Base-by-base conservation (phyloP, 2,797 vertebrate genomes). In the Helostoma temminkii region DNA sequence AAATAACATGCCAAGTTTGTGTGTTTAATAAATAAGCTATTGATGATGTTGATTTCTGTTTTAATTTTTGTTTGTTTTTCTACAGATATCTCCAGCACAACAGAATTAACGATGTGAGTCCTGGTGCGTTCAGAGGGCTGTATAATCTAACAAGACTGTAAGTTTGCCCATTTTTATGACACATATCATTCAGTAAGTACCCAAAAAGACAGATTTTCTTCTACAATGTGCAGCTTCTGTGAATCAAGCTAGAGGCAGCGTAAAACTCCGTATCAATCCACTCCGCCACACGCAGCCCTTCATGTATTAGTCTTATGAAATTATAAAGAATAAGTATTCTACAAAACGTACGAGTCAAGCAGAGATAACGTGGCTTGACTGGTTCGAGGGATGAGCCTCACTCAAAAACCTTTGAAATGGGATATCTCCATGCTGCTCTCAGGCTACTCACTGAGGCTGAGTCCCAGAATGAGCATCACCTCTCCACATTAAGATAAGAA, bases 11-110 rank as follows among this genome's bases (percentile, higher is more conserved):
- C 12, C 14, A n/a, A 9, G 32, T 8, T 2, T 45, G 5, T 8
- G 1, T 39, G 45, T 16, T 60, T 3, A 48, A 30, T 28, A n/a
- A 32, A 24, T 55, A 18, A 30, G 56, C 19, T 52, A 5, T 14
- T 1, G 46, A 6, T 21, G 11, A 6, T 9, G 9, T 21, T 63
- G 15, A 39, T 24, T 42, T 0, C 2, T n/a, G n/a, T n/a, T n/a
- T n/a, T n/a, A n/a, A n/a, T n/a, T n/a, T 11, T 34, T 12, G 10
- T 43, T 48, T 50, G 8, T 57, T 8, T 45, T 24, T 65, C 7
- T 30, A 9, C 25, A 98, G 97, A 82, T 98, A 94, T 85, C 94
- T 99, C 10, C 97, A 98, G 78, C 92, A 97, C 87, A 98, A 98
- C 83, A 93, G 91, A 76, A 98, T 99, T 71, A 91, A 77, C 82